Percentiles rank a stretch among this genome's conserved stretches.
These are phyloP conservation scores for Argya squamiceps DNA, from an alignment of 2,797 vertebrate species.

Conservation along the genomic window DNA sequence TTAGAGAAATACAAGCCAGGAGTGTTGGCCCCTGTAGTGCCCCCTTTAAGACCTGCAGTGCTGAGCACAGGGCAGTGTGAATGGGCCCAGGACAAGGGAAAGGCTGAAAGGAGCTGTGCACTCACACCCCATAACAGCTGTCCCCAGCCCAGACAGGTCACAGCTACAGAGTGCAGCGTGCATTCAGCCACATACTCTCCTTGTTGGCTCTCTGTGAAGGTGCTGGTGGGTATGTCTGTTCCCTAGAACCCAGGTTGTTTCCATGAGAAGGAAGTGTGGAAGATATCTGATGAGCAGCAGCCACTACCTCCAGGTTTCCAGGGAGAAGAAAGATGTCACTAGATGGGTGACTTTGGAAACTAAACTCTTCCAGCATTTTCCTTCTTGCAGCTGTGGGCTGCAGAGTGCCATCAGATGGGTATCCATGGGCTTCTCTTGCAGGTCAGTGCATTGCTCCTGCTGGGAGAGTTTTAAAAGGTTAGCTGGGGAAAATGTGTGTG, in stretches of 20 bases:
- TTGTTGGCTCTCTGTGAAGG: background rate
- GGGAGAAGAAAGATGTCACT: background rate
- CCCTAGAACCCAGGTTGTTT: background rate
- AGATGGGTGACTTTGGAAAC: background rate
- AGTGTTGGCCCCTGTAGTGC: fast-evolving
- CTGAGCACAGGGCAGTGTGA: background rate
- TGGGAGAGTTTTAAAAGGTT: background rate
- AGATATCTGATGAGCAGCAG: background rate
- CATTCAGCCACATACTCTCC: background rate
- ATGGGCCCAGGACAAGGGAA: background rate
- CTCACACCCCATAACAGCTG: background rate
- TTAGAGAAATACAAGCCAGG: background rate
- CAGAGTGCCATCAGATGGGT: background rate
- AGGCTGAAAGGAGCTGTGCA: background rate
- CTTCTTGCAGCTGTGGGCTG: background rate
- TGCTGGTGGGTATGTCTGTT: background rate
- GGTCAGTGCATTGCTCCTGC: background rate
- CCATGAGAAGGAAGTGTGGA: background rate
- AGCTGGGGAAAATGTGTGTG: background rate
- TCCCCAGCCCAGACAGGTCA: no score
- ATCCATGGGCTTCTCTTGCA: background rate
- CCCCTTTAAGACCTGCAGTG: background rate
- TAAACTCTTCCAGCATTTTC: background rate
- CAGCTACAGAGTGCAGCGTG: fast-evolving
- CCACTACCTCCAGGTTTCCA: background rate